Evolutionary conservation across 1,140 invertebrate species (phyloP).

Genomic region (Diploscapter pachys): DNA sequence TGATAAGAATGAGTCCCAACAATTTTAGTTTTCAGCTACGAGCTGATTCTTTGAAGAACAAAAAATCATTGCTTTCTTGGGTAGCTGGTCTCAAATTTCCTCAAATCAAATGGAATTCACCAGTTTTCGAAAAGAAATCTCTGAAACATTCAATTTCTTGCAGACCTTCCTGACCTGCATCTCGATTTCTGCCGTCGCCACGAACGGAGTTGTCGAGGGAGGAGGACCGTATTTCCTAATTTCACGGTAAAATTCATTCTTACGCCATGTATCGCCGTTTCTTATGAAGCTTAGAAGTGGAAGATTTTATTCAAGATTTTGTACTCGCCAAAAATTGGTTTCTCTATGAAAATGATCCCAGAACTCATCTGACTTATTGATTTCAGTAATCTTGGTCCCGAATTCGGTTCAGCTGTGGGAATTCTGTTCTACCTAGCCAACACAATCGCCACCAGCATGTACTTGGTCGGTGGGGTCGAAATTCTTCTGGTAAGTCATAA

Average conservation of each 20-base stretch:
- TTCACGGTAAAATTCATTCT: slow-evolving; percentile 61
- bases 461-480: slow-evolving; percentile 91
- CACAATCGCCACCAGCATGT: slow-evolving; percentile 95
- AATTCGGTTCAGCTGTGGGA: slow-evolving; percentile 96
- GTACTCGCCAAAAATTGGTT: no score
- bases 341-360: no score
- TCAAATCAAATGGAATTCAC: neutral
- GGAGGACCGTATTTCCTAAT: slow-evolving; percentile 99
- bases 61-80: neutral
- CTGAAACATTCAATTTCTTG: slow-evolving; percentile 36
- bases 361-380: no score
- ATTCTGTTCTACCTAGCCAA: slow-evolving; percentile 99
- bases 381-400: slow-evolving; percentile 78
- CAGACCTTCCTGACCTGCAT: slow-evolving; percentile 96
- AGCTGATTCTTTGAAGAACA: neutral
- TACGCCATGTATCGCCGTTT: no score
- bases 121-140: neutral
- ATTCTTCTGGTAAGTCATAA: slow-evolving; percentile 75
- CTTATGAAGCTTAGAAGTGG: no score
- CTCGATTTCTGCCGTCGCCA: slow-evolving; percentile 98
- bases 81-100: neutral
- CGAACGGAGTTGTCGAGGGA: slow-evolving; percentile 84
- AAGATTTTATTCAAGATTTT: no score
- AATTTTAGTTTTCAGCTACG: neutral
- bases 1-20: neutral